Base-by-base conservation (phyloP, 2,888 invertebrate species). In the Hylaea fasciaria region DNA sequence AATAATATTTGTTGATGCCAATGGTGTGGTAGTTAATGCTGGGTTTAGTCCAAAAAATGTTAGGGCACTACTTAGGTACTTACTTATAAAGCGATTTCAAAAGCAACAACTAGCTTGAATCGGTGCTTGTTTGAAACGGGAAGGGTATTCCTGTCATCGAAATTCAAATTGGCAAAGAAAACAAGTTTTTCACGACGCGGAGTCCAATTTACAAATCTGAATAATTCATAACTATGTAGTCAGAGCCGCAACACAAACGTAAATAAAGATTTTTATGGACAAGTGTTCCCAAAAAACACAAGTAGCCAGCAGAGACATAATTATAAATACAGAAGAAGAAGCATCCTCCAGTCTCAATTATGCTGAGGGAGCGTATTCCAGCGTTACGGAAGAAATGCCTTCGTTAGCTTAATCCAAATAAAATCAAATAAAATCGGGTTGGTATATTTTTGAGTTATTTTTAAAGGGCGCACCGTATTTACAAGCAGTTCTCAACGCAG, bases 141-240 rank as follows among this genome's bases (percentile, higher is more conserved):
- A 64, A 65, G 54, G 52, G 61, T 66, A 66, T 70, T 75, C 71
- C 71, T 59, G 62, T 71, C 75, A 76, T 76, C 67, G 66, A 62
- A 72, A 69, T 70, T 69, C 62, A 72, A 78, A 76, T 72, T 80
- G 74, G 50, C 71, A 69, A 76, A 76, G 70, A 70, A 73, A 72
- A 66, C 62, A 76, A 78, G 79, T 78, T 81, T 81, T 80, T 77
- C 76, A 71, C 76, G 70, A 79, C 74, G 77, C 77, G 72, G 77
- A 80, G 70, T 78, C 78, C 73, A 78, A 80, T 78, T 80, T 79
- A 78, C 59, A 65, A 71, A 71, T 68, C 69, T 84, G 81, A 82
- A 84, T 86, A 76, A 86, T 85, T 83, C 79, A 85, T 81, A 74
- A 74, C 84, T 81, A 74, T 74, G 74, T 74, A 66, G 66, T 55